A percentile compares a stretch with the other conserved stretches of the same genome.
These are phyloP conservation scores for Argopecten irradians DNA, from an alignment of 1,140 invertebrate genomes.

Conservation along the genomic window DNA sequence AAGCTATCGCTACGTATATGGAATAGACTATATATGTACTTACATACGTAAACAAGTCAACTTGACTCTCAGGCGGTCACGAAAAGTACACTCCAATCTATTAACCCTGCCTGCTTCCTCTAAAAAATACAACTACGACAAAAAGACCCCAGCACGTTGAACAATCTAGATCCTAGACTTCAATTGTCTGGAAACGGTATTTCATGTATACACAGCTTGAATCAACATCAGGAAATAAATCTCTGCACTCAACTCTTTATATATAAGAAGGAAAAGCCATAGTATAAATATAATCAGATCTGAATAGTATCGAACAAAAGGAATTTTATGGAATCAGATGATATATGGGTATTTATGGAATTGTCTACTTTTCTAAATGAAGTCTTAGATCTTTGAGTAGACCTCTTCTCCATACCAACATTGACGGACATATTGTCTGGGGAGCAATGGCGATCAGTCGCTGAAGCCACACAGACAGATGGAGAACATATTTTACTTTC, in stretches of 20 bases:
- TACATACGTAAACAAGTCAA: neutral
- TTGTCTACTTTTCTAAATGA: neutral
- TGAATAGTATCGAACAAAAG: neutral
- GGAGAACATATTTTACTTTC: neutral
- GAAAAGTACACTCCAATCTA: neutral
- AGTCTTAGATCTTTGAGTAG: neutral
- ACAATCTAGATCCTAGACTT: neutral
- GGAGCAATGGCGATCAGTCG: neutral
- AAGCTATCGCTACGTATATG: neutral
- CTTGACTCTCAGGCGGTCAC: neutral
- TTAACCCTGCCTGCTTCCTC: neutral
- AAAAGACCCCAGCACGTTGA: neutral
- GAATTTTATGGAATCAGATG: neutral
- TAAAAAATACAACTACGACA: neutral
- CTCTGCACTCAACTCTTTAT: too few species aligned
- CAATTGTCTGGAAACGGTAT: neutral
- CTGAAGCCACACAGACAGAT: slow-evolving; percentile 14
- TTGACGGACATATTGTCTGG: neutral
- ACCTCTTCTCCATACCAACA: neutral
- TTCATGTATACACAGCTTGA: neutral
- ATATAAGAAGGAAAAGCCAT: too few species aligned
- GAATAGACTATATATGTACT: too few species aligned
- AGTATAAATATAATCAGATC: neutral
- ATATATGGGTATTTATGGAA: neutral
- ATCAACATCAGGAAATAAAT: too few species aligned